phyloP scores from a whole-genome alignment of 2,113 vertebrate species.

The Eulemur macaco region DNA sequence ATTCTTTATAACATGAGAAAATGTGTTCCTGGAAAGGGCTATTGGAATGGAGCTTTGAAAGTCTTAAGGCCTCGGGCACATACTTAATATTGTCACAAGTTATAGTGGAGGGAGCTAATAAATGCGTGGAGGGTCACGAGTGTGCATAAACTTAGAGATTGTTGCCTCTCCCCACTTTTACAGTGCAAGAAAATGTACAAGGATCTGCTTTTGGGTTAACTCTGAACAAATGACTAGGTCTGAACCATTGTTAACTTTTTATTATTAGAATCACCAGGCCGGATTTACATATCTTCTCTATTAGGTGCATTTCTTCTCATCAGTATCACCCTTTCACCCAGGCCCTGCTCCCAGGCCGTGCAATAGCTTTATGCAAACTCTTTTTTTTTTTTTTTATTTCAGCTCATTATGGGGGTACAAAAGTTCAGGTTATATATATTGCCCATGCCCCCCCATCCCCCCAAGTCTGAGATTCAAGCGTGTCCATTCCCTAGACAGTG shows the following conservation, averaged over 20 bases:
- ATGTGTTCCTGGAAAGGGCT: neutral
- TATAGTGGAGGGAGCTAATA: neutral
- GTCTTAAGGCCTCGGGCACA: neutral
- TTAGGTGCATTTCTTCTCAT: neutral
- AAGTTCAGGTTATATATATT: too few species aligned
- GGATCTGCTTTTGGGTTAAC: neutral
- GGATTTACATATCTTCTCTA: neutral
- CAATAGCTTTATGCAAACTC: neutral
- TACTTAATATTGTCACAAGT: neutral
- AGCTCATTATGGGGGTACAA: too few species aligned
- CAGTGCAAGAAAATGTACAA: neutral
- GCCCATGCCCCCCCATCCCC: too few species aligned
- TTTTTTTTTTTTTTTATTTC: neutral
- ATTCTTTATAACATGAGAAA: conserved; percentile 23
- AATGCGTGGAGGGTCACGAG: neutral
- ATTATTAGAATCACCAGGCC: neutral
- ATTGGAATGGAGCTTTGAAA: neutral
- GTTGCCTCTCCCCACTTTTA: neutral
- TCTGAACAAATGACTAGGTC: neutral
- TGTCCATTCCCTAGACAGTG: too few species aligned
- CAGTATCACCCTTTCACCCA: neutral
- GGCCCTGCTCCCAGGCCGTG: neutral
- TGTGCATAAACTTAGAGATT: neutral
- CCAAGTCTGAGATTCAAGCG: too few species aligned
- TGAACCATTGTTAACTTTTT: neutral